These are phyloP conservation scores for Dasyurus viverrinus DNA, from an alignment of 2,113 vertebrate species.

Conservation along the genomic window DNA sequence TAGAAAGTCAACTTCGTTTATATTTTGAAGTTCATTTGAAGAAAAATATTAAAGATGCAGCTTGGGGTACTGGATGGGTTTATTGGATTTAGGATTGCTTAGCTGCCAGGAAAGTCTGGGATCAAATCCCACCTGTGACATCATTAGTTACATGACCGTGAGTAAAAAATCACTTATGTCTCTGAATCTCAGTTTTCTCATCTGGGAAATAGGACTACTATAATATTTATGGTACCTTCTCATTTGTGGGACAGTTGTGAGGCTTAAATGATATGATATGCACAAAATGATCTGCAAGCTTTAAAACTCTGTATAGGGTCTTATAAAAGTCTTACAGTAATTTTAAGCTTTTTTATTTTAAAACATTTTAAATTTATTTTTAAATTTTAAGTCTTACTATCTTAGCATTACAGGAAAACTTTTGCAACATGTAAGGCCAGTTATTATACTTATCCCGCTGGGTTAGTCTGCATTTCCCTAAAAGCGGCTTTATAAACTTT, in stretches of 20 bases:
- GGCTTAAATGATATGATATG: no score
- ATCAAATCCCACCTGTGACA: not conserved
- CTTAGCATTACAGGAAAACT: no score
- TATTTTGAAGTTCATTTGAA: not conserved
- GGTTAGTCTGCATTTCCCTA: not conserved
- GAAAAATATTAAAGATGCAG: not conserved
- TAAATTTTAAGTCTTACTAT: no score
- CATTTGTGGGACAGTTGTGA: no score
- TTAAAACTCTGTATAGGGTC: no score
- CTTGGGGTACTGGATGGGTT: not conserved
- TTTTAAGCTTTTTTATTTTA: no score
- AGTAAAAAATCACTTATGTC: not conserved
- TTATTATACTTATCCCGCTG: no score
- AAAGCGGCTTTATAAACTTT: not conserved
- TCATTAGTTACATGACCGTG: not conserved
- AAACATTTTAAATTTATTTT: no score
- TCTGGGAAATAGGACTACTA: no score
- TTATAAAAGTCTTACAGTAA: no score
- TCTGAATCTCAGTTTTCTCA: not conserved
- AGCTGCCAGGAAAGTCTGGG: not conserved
- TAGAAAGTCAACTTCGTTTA: not conserved
- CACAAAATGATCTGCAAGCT: no score
- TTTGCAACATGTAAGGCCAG: no score
- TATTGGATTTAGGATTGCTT: not conserved
- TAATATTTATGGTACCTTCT: not conserved